These are phyloP conservation scores for Berghia stephanieae DNA, from an alignment of 1,140 invertebrate genomes.

Conservation along the genomic window DNA sequence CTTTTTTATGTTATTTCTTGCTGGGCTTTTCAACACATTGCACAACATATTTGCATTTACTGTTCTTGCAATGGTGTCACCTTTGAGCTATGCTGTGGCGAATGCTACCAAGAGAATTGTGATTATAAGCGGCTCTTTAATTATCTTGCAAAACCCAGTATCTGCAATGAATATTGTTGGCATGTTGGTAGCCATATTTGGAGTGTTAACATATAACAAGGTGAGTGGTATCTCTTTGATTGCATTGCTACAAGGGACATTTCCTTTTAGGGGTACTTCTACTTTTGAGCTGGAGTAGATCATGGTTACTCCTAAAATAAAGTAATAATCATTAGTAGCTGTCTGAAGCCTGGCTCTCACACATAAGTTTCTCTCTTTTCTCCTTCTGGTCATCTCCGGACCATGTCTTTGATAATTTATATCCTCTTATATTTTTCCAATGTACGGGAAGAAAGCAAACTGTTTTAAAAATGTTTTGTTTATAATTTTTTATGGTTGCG, in stretches of 20 bases:
- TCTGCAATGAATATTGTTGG: constrained; percentile 87
- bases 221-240: constrained; percentile 37
- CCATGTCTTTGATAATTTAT: too few species aligned
- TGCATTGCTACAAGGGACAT: not conserved
- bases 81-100: constrained; percentile 93
- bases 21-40: constrained; percentile 90
- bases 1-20: constrained; percentile 76
- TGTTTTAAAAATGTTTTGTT: too few species aligned
- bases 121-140: constrained; percentile 87
- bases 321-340: not conserved
- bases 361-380: not conserved
- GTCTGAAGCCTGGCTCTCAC: not conserved
- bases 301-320: not conserved
- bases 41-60: constrained; percentile 96
- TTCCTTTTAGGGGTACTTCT: not conserved
- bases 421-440: too few species aligned
- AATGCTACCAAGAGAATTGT: constrained; percentile 95
- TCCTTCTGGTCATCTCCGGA: too few species aligned
- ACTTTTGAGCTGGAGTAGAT: not conserved
- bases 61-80: constrained; percentile 84
- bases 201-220: constrained; percentile 89
- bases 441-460: too few species aligned
- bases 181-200: constrained; percentile 89
- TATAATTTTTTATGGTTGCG: not conserved
- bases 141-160: constrained; percentile 92